Evolutionary conservation across 2,113 vertebrate species (phyloP), one percentile per base, ranked within the genome.

Genomic region (Anguilla japonica): DNA sequence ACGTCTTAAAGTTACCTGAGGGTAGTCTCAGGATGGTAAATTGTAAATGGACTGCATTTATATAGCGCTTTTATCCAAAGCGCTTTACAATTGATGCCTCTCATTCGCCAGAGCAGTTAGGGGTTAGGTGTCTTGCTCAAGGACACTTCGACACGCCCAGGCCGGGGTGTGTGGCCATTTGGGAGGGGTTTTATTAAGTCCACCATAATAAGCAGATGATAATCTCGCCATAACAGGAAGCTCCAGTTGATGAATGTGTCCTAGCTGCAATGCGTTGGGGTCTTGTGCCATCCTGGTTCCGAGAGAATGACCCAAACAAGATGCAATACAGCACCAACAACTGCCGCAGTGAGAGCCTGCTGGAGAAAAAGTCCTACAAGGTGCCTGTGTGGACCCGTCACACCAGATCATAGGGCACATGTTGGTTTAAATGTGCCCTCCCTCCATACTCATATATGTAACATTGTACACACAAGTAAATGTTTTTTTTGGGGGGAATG

Each of bases 181-280:
- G 15, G 29, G 41, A 63, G 43, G 63, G 1, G 3, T 34, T 29
- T 85, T 20, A 67, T 46, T 85, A 11, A 86, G 11, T 26, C 5
- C 41, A 53, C 40, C 41, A 13, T 29, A 82, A 22, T 20, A 26
- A 29, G 8, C 7, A 5, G 9, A 26, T 9, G 22, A 34, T n/a
- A 13, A 29, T 16, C 34, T 53, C 9, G 11, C 40, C 0, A 89
- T 41, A 0, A 0, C 84, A 99, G 98, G 93, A 94, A 89, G 96
- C 97, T 0, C 97, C 98, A 60, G 96, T 94, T 41, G 98, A 97
- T 0, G 96, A 99, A 88, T 95, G 95, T 67, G 93, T 99, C 50
- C 93, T 99, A 85, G 94, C 96, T 34, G 94, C 96, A 5, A 99
- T 99, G 98, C 96, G 98, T 18, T 99, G 98, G 98, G 98, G 98